These are phyloP conservation scores for Hystrix brachyura DNA, from an alignment of 2,113 vertebrate species.

Conservation along the genomic window DNA sequence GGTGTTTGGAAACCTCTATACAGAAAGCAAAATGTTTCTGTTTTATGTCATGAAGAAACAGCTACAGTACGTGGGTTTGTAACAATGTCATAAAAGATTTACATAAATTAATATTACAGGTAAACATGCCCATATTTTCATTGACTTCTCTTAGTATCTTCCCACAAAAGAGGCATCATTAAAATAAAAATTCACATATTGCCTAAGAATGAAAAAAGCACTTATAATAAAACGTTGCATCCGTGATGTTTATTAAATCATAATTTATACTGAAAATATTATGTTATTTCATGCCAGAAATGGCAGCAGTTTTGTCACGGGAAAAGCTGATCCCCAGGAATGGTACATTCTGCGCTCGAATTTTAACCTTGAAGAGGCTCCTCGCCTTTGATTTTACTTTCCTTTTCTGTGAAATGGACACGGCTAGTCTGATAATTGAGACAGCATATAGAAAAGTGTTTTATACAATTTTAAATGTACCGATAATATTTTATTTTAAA, in stretches of 20 bases:
- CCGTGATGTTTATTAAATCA: background rate
- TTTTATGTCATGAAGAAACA: conserved; percentile 54
- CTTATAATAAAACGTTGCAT: background rate
- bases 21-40: conserved; percentile 55
- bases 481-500: background rate
- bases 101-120: conserved; percentile 2
- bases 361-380: background rate
- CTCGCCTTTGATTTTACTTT: background rate
- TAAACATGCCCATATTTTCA: conserved; percentile 42
- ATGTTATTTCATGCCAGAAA: conserved; percentile 14
- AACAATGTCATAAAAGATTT: conserved; percentile 9
- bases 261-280: background rate
- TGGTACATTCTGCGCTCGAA: background rate
- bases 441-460: background rate
- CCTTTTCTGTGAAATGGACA: background rate
- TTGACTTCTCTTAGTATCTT: background rate
- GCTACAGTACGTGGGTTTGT: background rate
- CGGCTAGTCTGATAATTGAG: background rate
- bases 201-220: background rate
- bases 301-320: background rate
- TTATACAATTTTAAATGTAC: background rate
- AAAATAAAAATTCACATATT: background rate
- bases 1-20: conserved; percentile 42
- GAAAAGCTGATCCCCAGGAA: background rate
- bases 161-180: background rate